Evolutionary conservation across 2,797 vertebrate genomes (phyloP).

Genomic region (Betta splendens): DNA sequence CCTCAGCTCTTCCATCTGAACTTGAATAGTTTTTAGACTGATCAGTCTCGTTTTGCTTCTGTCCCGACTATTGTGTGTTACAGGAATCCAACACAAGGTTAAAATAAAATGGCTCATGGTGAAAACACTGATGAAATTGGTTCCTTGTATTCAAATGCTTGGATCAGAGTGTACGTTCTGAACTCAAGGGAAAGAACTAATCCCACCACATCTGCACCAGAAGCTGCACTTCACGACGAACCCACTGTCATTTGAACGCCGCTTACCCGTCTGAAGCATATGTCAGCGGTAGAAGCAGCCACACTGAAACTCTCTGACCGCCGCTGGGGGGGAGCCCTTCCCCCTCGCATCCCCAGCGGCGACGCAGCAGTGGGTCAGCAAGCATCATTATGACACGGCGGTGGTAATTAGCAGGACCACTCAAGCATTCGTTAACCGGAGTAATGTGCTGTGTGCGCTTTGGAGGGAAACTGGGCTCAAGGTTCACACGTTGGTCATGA

Average conservation of each 20-base stretch:
- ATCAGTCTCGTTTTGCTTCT: no score
- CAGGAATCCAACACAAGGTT: no score
- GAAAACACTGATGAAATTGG: no score
- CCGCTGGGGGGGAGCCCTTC: slow-evolving; percentile 46
- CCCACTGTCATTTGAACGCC: neutral
- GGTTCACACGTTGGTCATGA: slow-evolving; percentile 26
- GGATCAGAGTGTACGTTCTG: neutral
- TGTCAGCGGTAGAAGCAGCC: slow-evolving; percentile 4
- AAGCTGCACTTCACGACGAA: slow-evolving; percentile 17
- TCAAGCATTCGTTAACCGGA: slow-evolving; percentile 64
- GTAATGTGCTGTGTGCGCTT: slow-evolving; percentile 59
- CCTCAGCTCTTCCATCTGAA: no score
- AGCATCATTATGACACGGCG: slow-evolving; percentile 64
- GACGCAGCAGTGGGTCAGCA: slow-evolving; percentile 59
- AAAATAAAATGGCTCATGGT: no score
- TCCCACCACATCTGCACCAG: neutral
- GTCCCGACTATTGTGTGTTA: no score
- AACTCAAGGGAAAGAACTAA: neutral
- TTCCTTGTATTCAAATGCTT: no score
- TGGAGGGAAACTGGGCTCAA: slow-evolving; percentile 34
- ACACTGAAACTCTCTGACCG: slow-evolving; percentile 38
- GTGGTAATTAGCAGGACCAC: slow-evolving; percentile 71
- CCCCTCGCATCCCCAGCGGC: slow-evolving; percentile 44
- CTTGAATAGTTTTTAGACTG: no score
- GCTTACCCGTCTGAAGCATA: neutral